phyloP scores from a whole-genome alignment of 2,888 invertebrate genomes.

The Ernsta delagoae region DNA sequence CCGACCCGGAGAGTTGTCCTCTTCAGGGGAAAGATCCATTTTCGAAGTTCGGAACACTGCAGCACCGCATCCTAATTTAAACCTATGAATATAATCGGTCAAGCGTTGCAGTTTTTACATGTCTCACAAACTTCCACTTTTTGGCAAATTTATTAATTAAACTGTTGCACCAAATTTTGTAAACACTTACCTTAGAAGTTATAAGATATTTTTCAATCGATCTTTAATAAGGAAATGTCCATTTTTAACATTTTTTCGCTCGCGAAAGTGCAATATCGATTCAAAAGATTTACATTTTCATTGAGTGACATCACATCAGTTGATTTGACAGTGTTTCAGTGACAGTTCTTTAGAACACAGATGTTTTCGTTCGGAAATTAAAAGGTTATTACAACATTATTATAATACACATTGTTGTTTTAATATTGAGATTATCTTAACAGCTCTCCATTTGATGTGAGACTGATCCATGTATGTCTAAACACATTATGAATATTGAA shows the following conservation, averaged over 20 bases:
- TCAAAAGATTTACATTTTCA: constrained; percentile 17
- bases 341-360: neutral
- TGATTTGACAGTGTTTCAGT: constrained; percentile 1
- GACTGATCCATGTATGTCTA: too few species aligned
- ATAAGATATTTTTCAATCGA: constrained; percentile 2
- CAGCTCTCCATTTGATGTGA: too few species aligned
- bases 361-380: constrained; percentile 20
- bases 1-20: constrained; percentile 91
- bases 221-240: neutral
- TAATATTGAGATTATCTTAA: too few species aligned
- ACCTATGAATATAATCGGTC: constrained; percentile 59
- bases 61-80: constrained; percentile 29
- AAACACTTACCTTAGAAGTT: neutral
- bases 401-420: too few species aligned
- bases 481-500: too few species aligned
- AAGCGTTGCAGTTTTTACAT: constrained; percentile 58
- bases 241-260: constrained; percentile 1
- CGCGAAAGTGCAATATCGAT: constrained; percentile 29
- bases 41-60: constrained; percentile 52
- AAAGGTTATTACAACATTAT: too few species aligned
- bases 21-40: constrained; percentile 91
- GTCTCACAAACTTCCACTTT: constrained; percentile 6
- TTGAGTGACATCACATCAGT: neutral
- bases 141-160: neutral
- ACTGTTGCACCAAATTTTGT: neutral